Conservation (phyloP, 1,140 invertebrate genomes). For the Spodoptera litura region DNA sequence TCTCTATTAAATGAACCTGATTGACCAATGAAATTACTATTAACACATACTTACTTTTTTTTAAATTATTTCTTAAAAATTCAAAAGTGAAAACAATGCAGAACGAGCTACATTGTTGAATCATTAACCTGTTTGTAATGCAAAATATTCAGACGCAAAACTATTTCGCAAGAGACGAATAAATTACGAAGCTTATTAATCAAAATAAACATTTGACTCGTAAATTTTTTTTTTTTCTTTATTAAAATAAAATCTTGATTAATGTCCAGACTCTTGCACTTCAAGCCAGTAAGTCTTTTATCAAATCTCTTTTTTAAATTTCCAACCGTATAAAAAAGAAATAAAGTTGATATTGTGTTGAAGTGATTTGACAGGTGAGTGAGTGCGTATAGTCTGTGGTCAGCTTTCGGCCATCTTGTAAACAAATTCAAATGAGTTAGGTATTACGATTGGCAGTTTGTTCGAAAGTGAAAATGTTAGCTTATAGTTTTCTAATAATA, state of each 20-base stretch:
- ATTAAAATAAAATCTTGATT: not conserved
- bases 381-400: not conserved
- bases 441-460: not conserved
- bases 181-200: not conserved
- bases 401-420: not conserved
- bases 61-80: not conserved
- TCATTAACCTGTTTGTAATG: not conserved
- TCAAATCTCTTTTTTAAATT: too few relatives aligned
- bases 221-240: too few relatives aligned
- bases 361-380: too few relatives aligned
- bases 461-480: constrained; percentile 41
- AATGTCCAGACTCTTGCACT: too few relatives aligned
- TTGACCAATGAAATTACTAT: too few relatives aligned
- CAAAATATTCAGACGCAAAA: not conserved
- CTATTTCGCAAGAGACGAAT: not conserved
- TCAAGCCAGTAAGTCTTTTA: too few relatives aligned
- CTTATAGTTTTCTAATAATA: constrained; percentile 52
- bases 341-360: too few relatives aligned
- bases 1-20: too few relatives aligned
- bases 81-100: not conserved
- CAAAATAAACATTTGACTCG: constrained; percentile 6
- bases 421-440: constrained; percentile 15
- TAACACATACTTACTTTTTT: not conserved
- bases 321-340: too few relatives aligned
- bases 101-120: not conserved